These are phyloP conservation scores for Rhyacophila brunnea DNA, from an alignment of 1,140 invertebrate genomes.

Conservation along the genomic window DNA sequence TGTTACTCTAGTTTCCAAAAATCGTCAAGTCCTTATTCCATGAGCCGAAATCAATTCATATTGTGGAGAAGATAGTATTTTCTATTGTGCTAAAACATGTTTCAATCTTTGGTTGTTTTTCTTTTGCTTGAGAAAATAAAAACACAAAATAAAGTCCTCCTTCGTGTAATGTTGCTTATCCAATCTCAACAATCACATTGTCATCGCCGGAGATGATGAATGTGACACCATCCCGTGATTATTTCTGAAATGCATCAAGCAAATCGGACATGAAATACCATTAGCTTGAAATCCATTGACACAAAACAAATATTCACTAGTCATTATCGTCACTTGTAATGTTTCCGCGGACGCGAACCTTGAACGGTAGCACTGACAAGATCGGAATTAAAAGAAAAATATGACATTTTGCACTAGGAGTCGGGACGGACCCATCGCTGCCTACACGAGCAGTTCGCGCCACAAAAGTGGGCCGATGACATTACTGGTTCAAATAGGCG, in stretches of 20 bases:
- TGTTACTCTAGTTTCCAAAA: slow-evolving; percentile 22
- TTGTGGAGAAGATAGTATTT: slow-evolving; percentile 12
- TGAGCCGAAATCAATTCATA: slow-evolving; percentile 32
- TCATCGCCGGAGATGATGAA: slow-evolving; percentile 12
- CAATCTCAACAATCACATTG: slow-evolving; percentile 13
- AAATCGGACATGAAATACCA: background rate
- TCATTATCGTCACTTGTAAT: background rate
- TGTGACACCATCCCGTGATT: slow-evolving; percentile 23
- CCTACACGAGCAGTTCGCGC: slow-evolving; percentile 22
- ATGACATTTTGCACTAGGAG: background rate
- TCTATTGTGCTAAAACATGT: slow-evolving; percentile 33
- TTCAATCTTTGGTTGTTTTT: slow-evolving; percentile 28
- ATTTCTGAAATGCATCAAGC: slow-evolving; percentile 5
- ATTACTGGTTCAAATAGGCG: slow-evolving; percentile 9
- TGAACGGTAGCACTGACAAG: slow-evolving; percentile 6
- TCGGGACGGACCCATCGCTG: slow-evolving; percentile 7
- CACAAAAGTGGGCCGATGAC: slow-evolving; percentile 28
- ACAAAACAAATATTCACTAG: background rate
- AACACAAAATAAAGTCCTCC: slow-evolving; percentile 4
- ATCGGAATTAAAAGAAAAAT: slow-evolving; percentile 12
- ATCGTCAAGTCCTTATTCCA: slow-evolving; percentile 28
- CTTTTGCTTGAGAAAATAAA: slow-evolving; percentile 10
- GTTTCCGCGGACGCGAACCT: background rate
- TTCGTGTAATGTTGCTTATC: slow-evolving; percentile 4
- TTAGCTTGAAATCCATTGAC: background rate